phyloP scores from a whole-genome alignment of 2,888 invertebrate species.

The Zhuqinia jingwanae region DNA sequence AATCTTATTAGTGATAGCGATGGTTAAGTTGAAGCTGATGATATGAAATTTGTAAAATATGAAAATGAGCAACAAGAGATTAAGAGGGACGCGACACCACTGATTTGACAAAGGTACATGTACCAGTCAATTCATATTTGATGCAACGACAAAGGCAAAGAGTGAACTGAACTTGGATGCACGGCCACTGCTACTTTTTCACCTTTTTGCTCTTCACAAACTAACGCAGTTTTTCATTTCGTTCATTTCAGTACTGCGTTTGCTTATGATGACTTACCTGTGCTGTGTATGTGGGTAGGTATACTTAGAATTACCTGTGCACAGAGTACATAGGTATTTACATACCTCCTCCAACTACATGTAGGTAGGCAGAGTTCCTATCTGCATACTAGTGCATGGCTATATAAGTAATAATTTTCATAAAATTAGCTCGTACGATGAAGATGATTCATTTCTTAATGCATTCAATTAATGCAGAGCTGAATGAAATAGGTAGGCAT shows the following conservation, averaged over 20 bases:
- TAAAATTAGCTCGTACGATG: too few relatives aligned
- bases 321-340: background rate
- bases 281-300: background rate
- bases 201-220: background rate
- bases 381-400: too few relatives aligned
- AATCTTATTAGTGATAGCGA: too few relatives aligned
- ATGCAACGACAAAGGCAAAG: conserved; percentile 10
- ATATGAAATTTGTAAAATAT: background rate
- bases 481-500: too few relatives aligned
- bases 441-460: too few relatives aligned
- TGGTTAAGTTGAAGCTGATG: background rate
- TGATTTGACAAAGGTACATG: background rate
- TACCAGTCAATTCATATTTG: background rate
- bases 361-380: too few relatives aligned
- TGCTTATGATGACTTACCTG: conserved; percentile 16
- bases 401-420: too few relatives aligned
- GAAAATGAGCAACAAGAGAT: background rate
- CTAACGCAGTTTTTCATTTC: background rate
- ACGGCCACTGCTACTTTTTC: conserved; percentile 10
- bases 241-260: too few relatives aligned
- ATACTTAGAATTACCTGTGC: background rate
- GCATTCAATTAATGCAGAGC: too few relatives aligned
- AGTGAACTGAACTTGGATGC: conserved; percentile 28
- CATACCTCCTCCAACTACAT: background rate
- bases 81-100: too few relatives aligned